Base-by-base conservation (phyloP, 2,888 invertebrate species). In the Galerucella pusilla region DNA sequence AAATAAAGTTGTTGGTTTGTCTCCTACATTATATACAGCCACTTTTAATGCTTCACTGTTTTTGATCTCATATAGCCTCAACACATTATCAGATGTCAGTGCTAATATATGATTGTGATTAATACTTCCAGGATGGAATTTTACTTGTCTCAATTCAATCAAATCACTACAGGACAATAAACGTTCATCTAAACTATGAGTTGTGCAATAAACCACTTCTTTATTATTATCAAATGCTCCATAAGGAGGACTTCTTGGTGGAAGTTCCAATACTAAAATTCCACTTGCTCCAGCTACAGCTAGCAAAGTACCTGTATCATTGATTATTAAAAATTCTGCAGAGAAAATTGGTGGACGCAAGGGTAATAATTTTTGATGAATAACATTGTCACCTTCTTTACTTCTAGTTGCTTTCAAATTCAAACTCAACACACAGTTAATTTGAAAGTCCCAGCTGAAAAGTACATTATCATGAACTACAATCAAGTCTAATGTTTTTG, bases 101-200 rank as follows among this genome's bases (percentile, higher is more conserved):
- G 96, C 91, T 16, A 95, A 87, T 1, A 97, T 86, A 86, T 96
- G 96, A 0, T 93, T 93, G 81, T 95, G 92, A 0, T 91, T 90
- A 12, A 90, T 87, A 49, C 96, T 96, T 60, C 92, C 94, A 0
- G 97, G 97, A 88, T 97, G 97, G 94, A 97, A 97, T 79, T 92
- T 91, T 7, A 93, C 92, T 82, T 94, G 93, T 16, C 93, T 90
- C 20, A 95, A 91, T 84, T 93, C 92, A n/a, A 92, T 89, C 57
- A 92, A 90, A n/a, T 90, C 89, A 83, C 91, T 91, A 78, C 92
- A 92, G 81, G 92, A 90, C 83, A 95, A 91, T 80, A 93, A 91
- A 74, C 92, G 89, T 82, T 94, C 94, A 82, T 94, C 95, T 73
- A 97, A 86, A 78, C 92, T 91, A 84, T 91, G 90, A 78, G 93